Evolutionary conservation across 2,888 invertebrate species (phyloP).

Genomic region (Resseliella maxima): DNA sequence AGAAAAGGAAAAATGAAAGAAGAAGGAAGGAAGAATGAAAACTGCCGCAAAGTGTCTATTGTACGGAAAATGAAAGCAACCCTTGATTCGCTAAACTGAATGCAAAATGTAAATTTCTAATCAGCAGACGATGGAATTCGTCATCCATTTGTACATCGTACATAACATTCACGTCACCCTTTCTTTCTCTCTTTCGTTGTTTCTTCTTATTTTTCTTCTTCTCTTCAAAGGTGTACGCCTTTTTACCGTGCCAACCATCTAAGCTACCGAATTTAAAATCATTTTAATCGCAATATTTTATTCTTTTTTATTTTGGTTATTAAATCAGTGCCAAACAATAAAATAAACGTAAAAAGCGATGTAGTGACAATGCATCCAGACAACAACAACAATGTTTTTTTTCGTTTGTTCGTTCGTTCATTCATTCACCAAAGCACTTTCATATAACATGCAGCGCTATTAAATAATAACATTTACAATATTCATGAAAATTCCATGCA

Average conservation of each 20-base stretch:
- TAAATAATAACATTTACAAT: slow-evolving; percentile 51
- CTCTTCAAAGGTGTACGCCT: no score
- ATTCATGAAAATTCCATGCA: slow-evolving; percentile 39
- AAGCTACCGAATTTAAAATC: slow-evolving; percentile 25
- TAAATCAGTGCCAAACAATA: slow-evolving; percentile 53
- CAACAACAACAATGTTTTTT: not conserved
- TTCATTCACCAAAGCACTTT: not conserved
- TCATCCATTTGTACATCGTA: not conserved
- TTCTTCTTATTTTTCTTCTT: not conserved
- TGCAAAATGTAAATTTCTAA: slow-evolving; percentile 36
- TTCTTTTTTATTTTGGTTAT: slow-evolving; percentile 51
- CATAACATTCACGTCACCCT: no score
- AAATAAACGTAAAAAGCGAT: slow-evolving; percentile 35
- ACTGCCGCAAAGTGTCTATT: not conserved
- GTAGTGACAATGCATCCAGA: slow-evolving; percentile 19
- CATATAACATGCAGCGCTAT: slow-evolving; percentile 18
- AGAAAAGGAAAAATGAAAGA: no score
- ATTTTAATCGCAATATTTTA: slow-evolving; percentile 48
- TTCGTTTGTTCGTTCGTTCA: not conserved
- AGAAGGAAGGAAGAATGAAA: not conserved
- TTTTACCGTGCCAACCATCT: no score
- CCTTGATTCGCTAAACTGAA: slow-evolving; percentile 12
- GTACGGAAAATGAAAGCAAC: slow-evolving; percentile 2
- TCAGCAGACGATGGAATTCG: slow-evolving; percentile 17
- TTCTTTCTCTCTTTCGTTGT: no score